Evolutionary conservation across 2,888 invertebrate species (phyloP), one percentile per base, ranked within the genome.

Genomic region (Nesidiocoris tenuis): DNA sequence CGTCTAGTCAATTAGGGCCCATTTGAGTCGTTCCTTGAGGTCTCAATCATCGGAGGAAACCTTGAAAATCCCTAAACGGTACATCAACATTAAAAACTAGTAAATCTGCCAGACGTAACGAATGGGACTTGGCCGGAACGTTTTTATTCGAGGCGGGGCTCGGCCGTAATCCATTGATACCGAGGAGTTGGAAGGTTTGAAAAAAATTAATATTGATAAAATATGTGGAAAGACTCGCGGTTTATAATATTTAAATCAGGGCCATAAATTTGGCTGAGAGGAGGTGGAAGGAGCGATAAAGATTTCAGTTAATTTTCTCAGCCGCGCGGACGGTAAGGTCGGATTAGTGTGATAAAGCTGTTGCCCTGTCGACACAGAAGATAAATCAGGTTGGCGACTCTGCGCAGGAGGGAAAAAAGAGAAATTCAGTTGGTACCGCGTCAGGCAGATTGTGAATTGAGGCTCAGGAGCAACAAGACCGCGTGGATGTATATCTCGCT

Each of bases 261-360:
- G 65, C 57, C 23, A 55, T 74, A 74, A 74, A 74, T 74, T 55
- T 61, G 39, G 12, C 16, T 19, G 18, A 22, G 64, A 3, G 22
- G 23, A 23, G 23, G 25, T 24, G 54, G 63, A 72, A 54, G 72
- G 17, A 61, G 25, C 61, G 54, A 72, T 72, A 72, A 72, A 72
- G 72, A 72, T 72, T 72, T 72, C 72, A 72, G 72, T 72, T 72
- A 72, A 72, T 72, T 72, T 72, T 72, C 72, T 61, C 61, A 72
- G 72, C 61, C 39, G 61, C 21, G 63, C 21, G 65, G 72, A 72
- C 25, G 65, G 65, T 21, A 59, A 57, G 72, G 55, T 63, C 54
- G 74, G 74, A 74, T 74, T 74, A 74, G 65, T 64, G 74, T 74
- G 74, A 74, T 74, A 74, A 74, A 74, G 74, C 64, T 74, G 74